phyloP scores from a whole-genome alignment of 2,797 vertebrate species.

The Myotis pilosus region DNA sequence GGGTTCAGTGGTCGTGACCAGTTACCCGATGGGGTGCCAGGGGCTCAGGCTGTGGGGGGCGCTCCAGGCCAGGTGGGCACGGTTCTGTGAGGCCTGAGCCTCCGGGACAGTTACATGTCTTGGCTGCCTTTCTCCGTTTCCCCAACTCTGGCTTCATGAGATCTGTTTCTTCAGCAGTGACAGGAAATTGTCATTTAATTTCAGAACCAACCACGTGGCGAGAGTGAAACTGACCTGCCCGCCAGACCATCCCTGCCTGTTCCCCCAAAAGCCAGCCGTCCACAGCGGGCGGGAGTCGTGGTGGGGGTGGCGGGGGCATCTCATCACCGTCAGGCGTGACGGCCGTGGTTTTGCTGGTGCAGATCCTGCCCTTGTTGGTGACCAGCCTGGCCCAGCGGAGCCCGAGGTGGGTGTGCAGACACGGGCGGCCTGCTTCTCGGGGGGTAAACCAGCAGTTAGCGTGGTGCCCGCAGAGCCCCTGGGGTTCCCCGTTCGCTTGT shows the following conservation, averaged over 20 bases:
- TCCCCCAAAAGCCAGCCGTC: accelerated
- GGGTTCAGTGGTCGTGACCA: accelerated
- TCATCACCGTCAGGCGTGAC: accelerated
- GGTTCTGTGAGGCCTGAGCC: accelerated
- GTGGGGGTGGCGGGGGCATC: too few relatives aligned
- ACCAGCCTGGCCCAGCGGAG: accelerated
- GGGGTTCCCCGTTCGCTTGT: accelerated
- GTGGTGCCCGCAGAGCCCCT: accelerated
- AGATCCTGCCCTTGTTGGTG: accelerated
- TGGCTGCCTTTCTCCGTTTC: too few relatives aligned
- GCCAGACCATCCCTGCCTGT: accelerated
- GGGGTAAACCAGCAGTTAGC: accelerated
- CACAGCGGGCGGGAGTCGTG: accelerated
- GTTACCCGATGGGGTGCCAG: not conserved
- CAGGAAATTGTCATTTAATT: not conserved
- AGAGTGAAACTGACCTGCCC: not conserved
- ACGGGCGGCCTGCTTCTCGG: not conserved
- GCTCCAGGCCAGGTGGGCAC: not conserved
- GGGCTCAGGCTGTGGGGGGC: not conserved
- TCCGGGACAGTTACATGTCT: not conserved
- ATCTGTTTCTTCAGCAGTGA: not conserved
- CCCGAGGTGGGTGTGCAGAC: not conserved
- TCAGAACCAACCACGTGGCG: not conserved
- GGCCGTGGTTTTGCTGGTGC: accelerated
- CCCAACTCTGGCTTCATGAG: not conserved